Percentiles rank a stretch among this genome's conserved stretches.
Conservation (phyloP, 2,113 vertebrate species). For the Rhinoptilus africanus region DNA sequence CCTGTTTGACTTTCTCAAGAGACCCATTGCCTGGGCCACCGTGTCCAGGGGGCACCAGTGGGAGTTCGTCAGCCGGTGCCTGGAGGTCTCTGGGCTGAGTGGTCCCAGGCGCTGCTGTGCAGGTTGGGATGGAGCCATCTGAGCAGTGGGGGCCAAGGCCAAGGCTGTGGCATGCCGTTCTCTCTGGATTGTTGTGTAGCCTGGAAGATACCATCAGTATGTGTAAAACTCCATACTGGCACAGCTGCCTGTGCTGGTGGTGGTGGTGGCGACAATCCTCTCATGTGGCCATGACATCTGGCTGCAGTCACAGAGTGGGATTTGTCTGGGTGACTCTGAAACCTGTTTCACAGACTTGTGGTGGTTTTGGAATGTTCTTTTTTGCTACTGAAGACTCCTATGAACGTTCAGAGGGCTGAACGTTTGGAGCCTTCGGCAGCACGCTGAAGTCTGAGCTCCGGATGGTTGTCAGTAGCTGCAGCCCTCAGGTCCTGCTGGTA, state of each 20-base stretch:
- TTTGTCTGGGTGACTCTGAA: not conserved
- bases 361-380: not conserved
- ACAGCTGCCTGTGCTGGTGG: not conserved
- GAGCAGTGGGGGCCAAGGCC: not conserved
- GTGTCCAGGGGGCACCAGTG: not conserved
- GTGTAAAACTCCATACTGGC: not conserved
- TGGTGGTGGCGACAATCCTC: not conserved
- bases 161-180: not conserved
- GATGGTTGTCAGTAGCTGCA: not conserved
- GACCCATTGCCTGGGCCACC: not conserved
- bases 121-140: not conserved
- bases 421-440: not conserved
- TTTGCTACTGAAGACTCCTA: not conserved
- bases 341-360: not conserved
- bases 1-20: not conserved
- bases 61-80: accelerated
- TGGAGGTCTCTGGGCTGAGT: not conserved
- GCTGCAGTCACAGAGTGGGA: not conserved
- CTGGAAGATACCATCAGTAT: not conserved
- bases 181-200: not conserved
- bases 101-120: not conserved
- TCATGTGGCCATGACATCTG: not conserved
- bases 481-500: not conserved
- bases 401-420: not conserved
- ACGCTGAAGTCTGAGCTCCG: not conserved